Percentiles rank a stretch among this genome's conserved stretches.
Evolutionary conservation across 2,888 invertebrate genomes (phyloP).

Genomic region (Parasteatoda lunata): DNA sequence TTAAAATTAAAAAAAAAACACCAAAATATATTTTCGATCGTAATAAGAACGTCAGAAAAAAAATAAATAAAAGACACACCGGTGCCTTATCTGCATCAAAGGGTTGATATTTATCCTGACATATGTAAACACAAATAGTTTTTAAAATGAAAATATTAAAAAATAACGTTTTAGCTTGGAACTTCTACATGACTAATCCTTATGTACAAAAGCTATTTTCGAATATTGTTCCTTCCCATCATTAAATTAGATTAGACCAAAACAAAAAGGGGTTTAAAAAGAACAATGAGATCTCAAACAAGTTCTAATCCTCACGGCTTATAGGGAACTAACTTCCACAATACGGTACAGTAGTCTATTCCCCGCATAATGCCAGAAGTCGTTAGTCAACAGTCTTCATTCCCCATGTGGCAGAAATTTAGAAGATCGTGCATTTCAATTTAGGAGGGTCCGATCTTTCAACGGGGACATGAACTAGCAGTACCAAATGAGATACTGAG

Average conservation of each 20-base stretch:
- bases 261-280: not conserved
- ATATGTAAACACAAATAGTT: too few relatives aligned
- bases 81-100: too few relatives aligned
- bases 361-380: constrained; percentile 3
- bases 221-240: too few relatives aligned
- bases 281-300: not conserved
- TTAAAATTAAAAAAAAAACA: too few relatives aligned
- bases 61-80: too few relatives aligned
- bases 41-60: too few relatives aligned
- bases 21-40: too few relatives aligned
- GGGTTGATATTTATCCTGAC: too few relatives aligned
- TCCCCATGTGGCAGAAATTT: not conserved
- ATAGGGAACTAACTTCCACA: not conserved
- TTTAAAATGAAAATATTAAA: too few relatives aligned
- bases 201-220: too few relatives aligned
- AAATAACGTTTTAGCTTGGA: too few relatives aligned
- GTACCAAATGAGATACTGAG: constrained; percentile 19
- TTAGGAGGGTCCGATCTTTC: constrained; percentile 15
- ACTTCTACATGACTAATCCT: too few relatives aligned
- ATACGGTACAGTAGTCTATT: not conserved
- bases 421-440: constrained; percentile 8
- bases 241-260: not conserved
- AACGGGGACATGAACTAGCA: not conserved
- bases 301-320: not conserved
- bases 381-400: constrained; percentile 16